These are phyloP conservation scores for Semnornis frantzii DNA, from an alignment of 2,113 vertebrate species.

Conservation along the genomic window DNA sequence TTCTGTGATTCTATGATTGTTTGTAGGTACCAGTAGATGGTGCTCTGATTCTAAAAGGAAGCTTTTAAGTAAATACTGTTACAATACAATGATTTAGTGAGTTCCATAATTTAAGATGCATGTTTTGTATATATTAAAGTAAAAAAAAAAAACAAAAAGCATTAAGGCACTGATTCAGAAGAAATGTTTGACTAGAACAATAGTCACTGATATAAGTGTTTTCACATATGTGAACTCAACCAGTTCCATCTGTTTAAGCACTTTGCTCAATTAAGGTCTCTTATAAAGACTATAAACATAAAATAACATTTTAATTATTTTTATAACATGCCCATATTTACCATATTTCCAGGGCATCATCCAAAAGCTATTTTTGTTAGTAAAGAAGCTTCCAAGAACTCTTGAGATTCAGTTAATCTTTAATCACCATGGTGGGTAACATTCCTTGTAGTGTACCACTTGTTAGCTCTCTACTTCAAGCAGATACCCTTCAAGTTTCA, in stretches of 20 bases:
- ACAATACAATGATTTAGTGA: not conserved
- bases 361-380: not conserved
- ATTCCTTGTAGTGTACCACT: not conserved
- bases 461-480: not conserved
- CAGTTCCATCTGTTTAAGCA: not conserved
- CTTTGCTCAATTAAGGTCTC: not conserved
- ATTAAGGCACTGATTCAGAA: not conserved
- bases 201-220: not conserved
- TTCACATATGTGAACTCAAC: not conserved
- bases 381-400: not conserved
- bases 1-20: too few relatives aligned
- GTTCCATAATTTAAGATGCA: not conserved
- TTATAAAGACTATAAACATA: not conserved
- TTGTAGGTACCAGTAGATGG: not conserved
- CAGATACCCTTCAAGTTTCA: not conserved
- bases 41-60: not conserved
- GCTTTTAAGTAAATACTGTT: not conserved
- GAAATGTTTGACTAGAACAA: not conserved
- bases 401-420: not conserved
- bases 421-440: not conserved
- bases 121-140: rapidly evolving
- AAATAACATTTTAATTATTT: not conserved
- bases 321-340: rapidly evolving
- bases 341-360: not conserved
- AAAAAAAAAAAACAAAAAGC: not conserved